Percentiles rank a stretch among this genome's conserved stretches.
phyloP scores from a whole-genome alignment of 2,888 invertebrate genomes.

The Horisme vitalbata region DNA sequence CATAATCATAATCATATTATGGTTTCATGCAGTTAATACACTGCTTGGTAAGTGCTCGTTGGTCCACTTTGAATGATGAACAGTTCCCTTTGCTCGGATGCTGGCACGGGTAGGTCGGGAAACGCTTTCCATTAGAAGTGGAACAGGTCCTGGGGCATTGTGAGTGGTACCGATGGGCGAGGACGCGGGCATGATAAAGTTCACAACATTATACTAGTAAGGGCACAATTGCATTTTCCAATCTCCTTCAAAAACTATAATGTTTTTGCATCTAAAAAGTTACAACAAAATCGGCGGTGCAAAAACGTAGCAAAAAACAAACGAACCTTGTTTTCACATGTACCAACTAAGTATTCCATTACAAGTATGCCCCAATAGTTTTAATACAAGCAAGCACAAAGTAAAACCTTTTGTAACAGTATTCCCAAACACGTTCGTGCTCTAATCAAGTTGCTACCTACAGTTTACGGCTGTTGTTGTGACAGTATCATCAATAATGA shows the following conservation, averaged over 20 bases:
- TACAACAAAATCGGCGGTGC: neutral
- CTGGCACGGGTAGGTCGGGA: no score
- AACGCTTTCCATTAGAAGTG: no score
- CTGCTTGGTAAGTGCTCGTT: no score
- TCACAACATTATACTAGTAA: no score
- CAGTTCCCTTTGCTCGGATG: no score
- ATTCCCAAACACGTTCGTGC: constrained; percentile 24
- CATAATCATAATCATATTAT: no score
- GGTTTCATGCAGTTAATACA: no score
- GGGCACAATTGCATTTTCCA: no score
- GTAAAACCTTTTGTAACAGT: constrained; percentile 25
- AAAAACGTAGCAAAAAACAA: constrained; percentile 12
- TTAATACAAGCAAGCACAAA: constrained; percentile 16
- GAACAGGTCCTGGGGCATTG: no score
- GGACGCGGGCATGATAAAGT: no score
- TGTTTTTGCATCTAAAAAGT: neutral
- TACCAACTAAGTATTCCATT: constrained; percentile 14
- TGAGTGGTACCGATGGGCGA: no score
- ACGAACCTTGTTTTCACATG: constrained; percentile 14
- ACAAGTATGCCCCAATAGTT: constrained; percentile 14
- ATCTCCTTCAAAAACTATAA: neutral
- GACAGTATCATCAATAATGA: neutral
- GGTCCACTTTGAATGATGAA: no score
- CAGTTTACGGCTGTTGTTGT: neutral
- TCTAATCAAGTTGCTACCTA: constrained; percentile 24